Evolutionary conservation across 2,797 vertebrate species (phyloP), one percentile per base, ranked within the genome.

Genomic region (Phataginus tetradactyla): DNA sequence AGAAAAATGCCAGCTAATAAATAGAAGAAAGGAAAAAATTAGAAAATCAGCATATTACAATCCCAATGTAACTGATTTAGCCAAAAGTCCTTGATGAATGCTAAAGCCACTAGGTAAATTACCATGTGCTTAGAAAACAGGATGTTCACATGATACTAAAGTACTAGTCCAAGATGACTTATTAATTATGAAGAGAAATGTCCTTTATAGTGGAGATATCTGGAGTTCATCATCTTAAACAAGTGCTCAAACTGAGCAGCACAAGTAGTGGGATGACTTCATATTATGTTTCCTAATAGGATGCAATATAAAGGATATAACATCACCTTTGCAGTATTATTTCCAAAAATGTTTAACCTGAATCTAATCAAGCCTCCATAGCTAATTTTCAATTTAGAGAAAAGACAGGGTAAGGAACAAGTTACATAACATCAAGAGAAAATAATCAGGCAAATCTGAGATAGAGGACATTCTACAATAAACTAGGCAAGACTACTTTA

Each of bases 371-470:
- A 79, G 29, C 14, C 8, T 42, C 42, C 23, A n/a, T 21, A 53
- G 34, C 15, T 86, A 75, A 92, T 75, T 95, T 86, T 81, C 17
- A 61, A 80, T 69, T 45, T 59, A 55, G 2, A 90, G 34, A 92
- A 68, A 79, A 74, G 57, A 89, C 18, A 81, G 13, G 39, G 69
- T 66, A 83, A 81, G 64, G 13, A 78, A 59, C 42, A 88, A 84
- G 55, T 92, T 84, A 55, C 61, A 92, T 80, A 79, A 84, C 4
- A 66, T 32, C 64, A 86, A n/a, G 7, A 93, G 74, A 89, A 94
- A 79, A 95, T 37, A 75, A 79, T 61, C n/a, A n/a, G n/a, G 32
- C n/a, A 92, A 85, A 92, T 75, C 27, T 25, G 4, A 94, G 74
- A 68, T n/a, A 13, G 7, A 34, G 29, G 53, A 57, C 64, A 66